A percentile compares a stretch with the other conserved stretches of the same genome.
Conservation (phyloP, 2,888 invertebrate species). For the Cremastobaeus sp. region DNA sequence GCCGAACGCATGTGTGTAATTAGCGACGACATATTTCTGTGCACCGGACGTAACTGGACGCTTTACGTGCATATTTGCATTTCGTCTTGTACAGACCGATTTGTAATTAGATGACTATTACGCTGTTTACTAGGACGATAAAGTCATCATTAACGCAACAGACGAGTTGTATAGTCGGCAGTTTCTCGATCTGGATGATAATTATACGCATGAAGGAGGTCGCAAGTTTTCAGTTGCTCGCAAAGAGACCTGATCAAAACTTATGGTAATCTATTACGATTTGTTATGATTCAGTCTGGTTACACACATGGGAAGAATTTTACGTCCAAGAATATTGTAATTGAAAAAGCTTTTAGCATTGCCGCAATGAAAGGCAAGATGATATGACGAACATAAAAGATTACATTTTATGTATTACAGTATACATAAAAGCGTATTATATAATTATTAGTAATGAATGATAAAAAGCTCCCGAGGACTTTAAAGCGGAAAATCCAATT, state of each 20-base stretch:
- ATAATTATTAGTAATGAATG: no score
- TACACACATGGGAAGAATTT: no score
- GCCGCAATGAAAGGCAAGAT: no score
- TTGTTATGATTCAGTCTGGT: no score
- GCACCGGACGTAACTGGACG: constrained; percentile 60
- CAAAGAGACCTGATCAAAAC: constrained; percentile 41
- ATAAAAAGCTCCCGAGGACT: no score
- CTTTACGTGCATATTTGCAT: constrained; percentile 63
- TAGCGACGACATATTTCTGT: constrained; percentile 60
- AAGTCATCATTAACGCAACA: constrained; percentile 62
- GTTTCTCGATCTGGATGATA: constrained; percentile 61
- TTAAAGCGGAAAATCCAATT: no score
- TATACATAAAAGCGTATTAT: no score
- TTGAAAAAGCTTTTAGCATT: no score
- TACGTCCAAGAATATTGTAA: no score
- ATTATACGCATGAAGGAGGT: constrained; percentile 59
- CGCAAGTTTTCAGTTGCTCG: constrained; percentile 32
- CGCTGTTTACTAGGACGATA: constrained; percentile 61
- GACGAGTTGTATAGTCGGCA: constrained; percentile 56
- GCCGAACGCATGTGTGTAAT: constrained; percentile 54
- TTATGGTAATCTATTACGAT: constrained; percentile 30
- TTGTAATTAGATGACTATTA: constrained; percentile 64
- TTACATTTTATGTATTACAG: no score
- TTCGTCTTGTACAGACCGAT: constrained; percentile 62
- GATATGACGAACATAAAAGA: no score